phyloP scores from a whole-genome alignment of 2,797 vertebrate genomes.

The Tiaroga cobitis region DNA sequence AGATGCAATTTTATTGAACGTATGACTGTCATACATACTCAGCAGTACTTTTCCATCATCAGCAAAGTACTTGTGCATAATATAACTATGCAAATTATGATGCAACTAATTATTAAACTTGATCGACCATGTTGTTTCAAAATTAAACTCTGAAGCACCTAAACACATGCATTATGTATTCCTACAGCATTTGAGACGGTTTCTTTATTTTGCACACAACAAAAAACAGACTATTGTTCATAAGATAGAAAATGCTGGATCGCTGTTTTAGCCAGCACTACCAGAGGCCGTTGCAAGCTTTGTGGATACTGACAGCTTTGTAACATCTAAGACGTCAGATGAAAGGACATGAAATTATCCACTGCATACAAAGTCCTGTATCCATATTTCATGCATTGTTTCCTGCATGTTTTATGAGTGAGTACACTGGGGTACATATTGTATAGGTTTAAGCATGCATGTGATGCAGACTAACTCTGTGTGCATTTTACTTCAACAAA shows the following conservation, averaged over 20 bases:
- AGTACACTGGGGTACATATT: neutral
- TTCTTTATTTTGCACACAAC: constrained; percentile 5
- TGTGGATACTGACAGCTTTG: constrained; percentile 23
- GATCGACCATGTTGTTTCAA: constrained; percentile 17
- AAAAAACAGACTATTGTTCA: neutral
- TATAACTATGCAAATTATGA: constrained; percentile 16
- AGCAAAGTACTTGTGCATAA: neutral
- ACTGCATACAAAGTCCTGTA: constrained; percentile 52
- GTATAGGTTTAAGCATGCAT: constrained; percentile 6
- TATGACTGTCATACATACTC: neutral
- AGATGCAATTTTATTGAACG: neutral
- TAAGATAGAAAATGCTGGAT: neutral
- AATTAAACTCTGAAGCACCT: constrained; percentile 15
- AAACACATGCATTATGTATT: neutral
- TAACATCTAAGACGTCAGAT: constrained; percentile 32
- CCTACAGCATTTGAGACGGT: neutral
- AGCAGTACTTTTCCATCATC: constrained; percentile 10
- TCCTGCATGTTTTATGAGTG: constrained; percentile 51
- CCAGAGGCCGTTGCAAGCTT: neutral
- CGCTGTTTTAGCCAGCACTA: neutral
- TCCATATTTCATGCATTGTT: constrained; percentile 57
- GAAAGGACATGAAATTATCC: constrained; percentile 45
- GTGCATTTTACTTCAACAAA: constrained; percentile 12
- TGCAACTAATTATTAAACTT: constrained; percentile 9
- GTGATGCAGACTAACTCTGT: neutral